Conservation (phyloP, 2,113 vertebrate genomes). For the Pandion haliaetus region DNA sequence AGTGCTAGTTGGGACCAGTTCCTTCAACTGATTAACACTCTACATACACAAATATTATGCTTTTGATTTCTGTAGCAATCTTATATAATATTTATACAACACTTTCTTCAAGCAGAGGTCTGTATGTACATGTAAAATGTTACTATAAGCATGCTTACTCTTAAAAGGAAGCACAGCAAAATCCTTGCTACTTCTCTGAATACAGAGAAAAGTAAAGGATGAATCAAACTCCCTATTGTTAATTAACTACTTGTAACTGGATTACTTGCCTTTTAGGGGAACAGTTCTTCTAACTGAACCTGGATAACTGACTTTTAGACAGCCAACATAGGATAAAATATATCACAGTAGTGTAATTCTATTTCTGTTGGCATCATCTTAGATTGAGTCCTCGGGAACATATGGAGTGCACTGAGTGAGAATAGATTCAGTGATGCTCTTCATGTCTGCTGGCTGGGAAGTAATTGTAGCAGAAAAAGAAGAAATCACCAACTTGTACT, state of each 20-base stretch:
- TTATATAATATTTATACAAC: background rate
- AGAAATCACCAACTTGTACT: constrained; percentile 48
- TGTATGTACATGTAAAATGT: background rate
- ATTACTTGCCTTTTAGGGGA: background rate
- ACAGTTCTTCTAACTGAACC: background rate
- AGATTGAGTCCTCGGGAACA: background rate
- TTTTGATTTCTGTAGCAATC: background rate
- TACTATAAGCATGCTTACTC: background rate
- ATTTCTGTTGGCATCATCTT: background rate
- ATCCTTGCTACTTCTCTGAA: background rate
- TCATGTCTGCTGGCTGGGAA: constrained; percentile 33
- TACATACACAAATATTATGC: background rate
- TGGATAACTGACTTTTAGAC: background rate
- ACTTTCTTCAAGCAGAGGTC: background rate
- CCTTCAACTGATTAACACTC: background rate
- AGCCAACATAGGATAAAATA: background rate
- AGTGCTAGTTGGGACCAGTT: background rate
- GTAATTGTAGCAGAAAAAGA: background rate
- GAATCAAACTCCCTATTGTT: background rate
- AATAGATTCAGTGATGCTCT: constrained; percentile 24
- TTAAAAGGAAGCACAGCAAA: background rate
- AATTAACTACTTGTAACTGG: background rate
- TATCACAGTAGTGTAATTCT: background rate
- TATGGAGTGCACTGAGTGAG: constrained; percentile 18
- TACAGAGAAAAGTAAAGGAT: background rate